Conservation (phyloP, 2,888 invertebrate species). For the Pogonocherus hispidulus region DNA sequence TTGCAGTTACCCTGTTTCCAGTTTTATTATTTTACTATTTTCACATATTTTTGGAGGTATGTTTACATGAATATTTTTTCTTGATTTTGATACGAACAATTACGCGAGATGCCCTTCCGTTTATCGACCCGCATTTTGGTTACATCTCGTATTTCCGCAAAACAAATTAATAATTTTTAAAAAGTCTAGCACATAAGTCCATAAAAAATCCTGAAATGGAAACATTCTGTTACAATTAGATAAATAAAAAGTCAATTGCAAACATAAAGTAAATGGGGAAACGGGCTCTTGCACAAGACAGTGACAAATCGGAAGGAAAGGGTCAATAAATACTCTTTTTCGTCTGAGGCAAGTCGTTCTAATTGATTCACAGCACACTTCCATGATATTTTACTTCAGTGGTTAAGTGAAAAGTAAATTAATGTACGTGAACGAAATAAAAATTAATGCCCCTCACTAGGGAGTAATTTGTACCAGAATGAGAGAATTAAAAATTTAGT, state of each 20-base stretch:
- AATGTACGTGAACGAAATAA: slow-evolving; percentile 43
- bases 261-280: slow-evolving; percentile 30
- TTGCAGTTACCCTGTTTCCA: no score
- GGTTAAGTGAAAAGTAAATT: slow-evolving; percentile 41
- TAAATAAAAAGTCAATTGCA: slow-evolving; percentile 32
- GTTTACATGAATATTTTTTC: no score
- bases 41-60: no score
- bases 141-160: no score
- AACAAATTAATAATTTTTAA: no score
- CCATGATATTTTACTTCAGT: slow-evolving; percentile 34
- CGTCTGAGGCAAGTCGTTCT: slow-evolving; percentile 31
- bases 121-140: no score
- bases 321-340: slow-evolving; percentile 31
- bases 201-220: slow-evolving; percentile 15
- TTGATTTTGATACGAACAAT: no score
- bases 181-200: slow-evolving; percentile 9
- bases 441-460: slow-evolving; percentile 38
- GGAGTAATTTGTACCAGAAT: slow-evolving; percentile 37
- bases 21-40: no score
- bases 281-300: slow-evolving; percentile 21
- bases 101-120: no score
- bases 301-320: slow-evolving; percentile 31
- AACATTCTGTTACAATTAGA: slow-evolving; percentile 31
- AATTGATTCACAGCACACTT: slow-evolving; percentile 40
- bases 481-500: slow-evolving; percentile 30